A percentile compares a stretch with the other conserved stretches of the same genome.
These are phyloP conservation scores for Trachelipus rathkii DNA, from an alignment of 1,140 invertebrate species.

Conservation along the genomic window DNA sequence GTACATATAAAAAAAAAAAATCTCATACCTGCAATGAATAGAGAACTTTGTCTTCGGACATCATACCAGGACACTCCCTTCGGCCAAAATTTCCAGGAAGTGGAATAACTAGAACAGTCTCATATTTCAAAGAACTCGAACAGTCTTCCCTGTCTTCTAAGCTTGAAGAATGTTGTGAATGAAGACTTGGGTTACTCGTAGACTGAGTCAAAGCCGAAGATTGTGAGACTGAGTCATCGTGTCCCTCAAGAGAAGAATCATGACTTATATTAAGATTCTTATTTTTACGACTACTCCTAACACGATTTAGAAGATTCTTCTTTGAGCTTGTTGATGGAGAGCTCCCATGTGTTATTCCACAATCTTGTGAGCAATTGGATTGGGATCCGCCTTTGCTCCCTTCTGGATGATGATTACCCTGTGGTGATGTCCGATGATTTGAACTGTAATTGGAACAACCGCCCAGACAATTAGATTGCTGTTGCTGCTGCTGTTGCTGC, in stretches of 20 bases:
- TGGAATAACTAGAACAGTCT: constrained; percentile 61
- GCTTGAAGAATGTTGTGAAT: constrained; percentile 21
- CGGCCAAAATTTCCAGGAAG: constrained; percentile 55
- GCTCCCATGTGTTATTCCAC: not conserved
- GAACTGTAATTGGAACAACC: not conserved
- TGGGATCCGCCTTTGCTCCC: not conserved
- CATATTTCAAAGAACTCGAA: constrained; percentile 27
- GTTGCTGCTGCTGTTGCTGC: not conserved
- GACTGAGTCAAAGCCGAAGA: constrained; percentile 28
- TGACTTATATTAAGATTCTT: not conserved
- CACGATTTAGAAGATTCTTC: not conserved
- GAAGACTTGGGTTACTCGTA: constrained; percentile 21
- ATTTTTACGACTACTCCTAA: not conserved
- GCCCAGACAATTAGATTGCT: not conserved
- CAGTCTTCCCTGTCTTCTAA: constrained; percentile 18
- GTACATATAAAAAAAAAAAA: too few relatives aligned
- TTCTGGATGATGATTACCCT: not conserved
- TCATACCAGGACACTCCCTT: constrained; percentile 62
- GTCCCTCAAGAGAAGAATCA: constrained; percentile 37
- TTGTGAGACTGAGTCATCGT: constrained; percentile 42
- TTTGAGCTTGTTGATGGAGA: not conserved
- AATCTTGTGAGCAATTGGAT: too few relatives aligned
- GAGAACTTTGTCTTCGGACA: constrained; percentile 67
- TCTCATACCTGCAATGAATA: constrained; percentile 31
- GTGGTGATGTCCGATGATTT: not conserved